Base-by-base conservation (phyloP, 2,113 vertebrate genomes). In the Amia ocellicauda region DNA sequence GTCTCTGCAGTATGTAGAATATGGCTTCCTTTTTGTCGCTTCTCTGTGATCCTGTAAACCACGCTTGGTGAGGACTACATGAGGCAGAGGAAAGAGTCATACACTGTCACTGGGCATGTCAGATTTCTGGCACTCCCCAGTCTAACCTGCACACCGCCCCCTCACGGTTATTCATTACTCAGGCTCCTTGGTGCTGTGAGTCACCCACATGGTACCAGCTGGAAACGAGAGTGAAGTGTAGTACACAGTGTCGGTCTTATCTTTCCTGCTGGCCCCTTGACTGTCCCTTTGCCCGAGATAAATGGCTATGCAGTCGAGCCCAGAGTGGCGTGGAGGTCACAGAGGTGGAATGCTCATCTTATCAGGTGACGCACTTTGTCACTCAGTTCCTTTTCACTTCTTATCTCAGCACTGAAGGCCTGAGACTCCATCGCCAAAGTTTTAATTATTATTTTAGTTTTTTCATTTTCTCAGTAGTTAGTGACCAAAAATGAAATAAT, bases 361-460 rank as follows among this genome's bases (percentile, higher is more conserved):
- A 62, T 52, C 60, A 51, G 60, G 60, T 50, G 47, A 62, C 11
- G 16, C 24, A 28, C 22, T 61, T 27, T 27, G 19, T 61, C 13
- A 19, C 40, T 20, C 22, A 47, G 22, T 45, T 47, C 58, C 59
- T 27, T 43, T 11, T 8, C 20, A 42, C n/a, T 40, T 19, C n/a
- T 29, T 57, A 29, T 57, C 54, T 56, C 20, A 36, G 31, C 31
- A 36, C 5, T 36, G 31, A 7, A 11, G 11, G 31, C 31, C 31
- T 36, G 31, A 36, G 31, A 36, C 31, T 36, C 11, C 5, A 11
- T 36, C 31, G 5, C 31, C n/a, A n/a, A n/a, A n/a, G n/a, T n/a
- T n/a, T n/a, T n/a, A n/a, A n/a, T n/a, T n/a, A n/a, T n/a, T n/a
- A n/a, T n/a, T n/a, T n/a, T n/a, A n/a, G n/a, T n/a, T n/a, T n/a